These are phyloP conservation scores for Bombyx mandarina DNA, from an alignment of 1,140 invertebrate species.

Conservation along the genomic window DNA sequence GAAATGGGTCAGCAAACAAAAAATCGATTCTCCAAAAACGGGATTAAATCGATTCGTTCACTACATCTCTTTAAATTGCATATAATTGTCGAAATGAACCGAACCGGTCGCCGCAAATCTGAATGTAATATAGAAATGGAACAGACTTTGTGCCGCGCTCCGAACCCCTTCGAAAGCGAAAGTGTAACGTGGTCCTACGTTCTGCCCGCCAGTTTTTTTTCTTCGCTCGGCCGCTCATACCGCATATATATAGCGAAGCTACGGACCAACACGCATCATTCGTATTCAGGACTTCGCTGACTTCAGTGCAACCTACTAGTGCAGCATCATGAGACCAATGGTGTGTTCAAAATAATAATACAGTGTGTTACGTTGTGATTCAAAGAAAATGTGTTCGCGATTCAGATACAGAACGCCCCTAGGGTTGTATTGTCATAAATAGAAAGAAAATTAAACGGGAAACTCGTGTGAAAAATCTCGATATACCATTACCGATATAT, in stretches of 20 bases:
- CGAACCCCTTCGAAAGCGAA: slow-evolving; percentile 65
- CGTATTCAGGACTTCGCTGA: slow-evolving; percentile 68
- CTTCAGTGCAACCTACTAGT: slow-evolving; percentile 70
- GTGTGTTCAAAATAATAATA: slow-evolving; percentile 42
- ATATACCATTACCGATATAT: too few species aligned
- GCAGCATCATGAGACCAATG: slow-evolving; percentile 70
- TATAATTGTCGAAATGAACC: background rate
- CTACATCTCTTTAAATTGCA: too few species aligned
- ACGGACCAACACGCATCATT: slow-evolving; percentile 61
- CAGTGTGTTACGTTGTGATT: too few species aligned
- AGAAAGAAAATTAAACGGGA: too few species aligned
- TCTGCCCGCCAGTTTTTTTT: slow-evolving; percentile 53
- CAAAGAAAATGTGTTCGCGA: too few species aligned
- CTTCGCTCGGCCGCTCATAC: slow-evolving; percentile 59
- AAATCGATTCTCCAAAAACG: too few species aligned
- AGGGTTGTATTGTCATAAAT: too few species aligned
- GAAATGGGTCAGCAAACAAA: too few species aligned
- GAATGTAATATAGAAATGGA: slow-evolving; percentile 33
- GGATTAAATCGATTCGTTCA: too few species aligned
- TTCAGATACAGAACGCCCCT: too few species aligned
- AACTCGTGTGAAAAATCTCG: too few species aligned
- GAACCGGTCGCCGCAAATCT: slow-evolving; percentile 29
- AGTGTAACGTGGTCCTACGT: slow-evolving; percentile 65
- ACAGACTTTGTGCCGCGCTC: slow-evolving; percentile 34
- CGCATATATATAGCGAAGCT: slow-evolving; percentile 65